phyloP scores from a whole-genome alignment of 2,888 invertebrate species.

The Galeruca laticollis region DNA sequence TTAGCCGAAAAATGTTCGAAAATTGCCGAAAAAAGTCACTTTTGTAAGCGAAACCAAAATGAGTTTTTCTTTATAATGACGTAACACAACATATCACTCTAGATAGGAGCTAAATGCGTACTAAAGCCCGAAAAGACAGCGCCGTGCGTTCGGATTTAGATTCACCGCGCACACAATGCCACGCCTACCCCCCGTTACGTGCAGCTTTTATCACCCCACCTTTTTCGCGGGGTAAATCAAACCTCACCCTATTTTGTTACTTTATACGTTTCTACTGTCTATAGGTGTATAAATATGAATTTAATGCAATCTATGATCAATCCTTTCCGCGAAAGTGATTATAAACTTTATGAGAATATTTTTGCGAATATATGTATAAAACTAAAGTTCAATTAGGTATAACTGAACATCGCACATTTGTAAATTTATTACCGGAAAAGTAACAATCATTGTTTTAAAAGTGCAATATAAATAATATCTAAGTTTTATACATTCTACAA shows the following conservation, averaged over 20 bases:
- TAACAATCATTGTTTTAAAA: too few species aligned
- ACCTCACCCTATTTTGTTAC: constrained; percentile 27
- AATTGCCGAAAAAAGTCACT: constrained; percentile 66
- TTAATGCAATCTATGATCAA: constrained; percentile 19
- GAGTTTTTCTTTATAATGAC: constrained; percentile 67
- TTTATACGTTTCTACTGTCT: constrained; percentile 20
- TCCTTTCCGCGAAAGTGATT: constrained; percentile 8
- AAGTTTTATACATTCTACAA: too few species aligned
- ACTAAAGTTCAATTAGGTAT: background rate
- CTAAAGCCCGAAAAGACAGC: constrained; percentile 64
- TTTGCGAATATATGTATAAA: background rate
- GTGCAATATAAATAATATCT: too few species aligned
- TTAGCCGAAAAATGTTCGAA: constrained; percentile 42
- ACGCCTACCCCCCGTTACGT: constrained; percentile 64
- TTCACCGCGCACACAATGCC: constrained; percentile 63
- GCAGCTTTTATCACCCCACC: constrained; percentile 31
- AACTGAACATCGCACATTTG: background rate
- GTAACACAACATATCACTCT: constrained; percentile 68
- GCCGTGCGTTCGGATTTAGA: constrained; percentile 65
- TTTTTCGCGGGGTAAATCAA: constrained; percentile 18
- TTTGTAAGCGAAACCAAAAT: constrained; percentile 67
- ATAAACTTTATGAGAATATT: background rate
- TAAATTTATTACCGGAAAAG: too few species aligned
- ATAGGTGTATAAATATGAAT: constrained; percentile 16
- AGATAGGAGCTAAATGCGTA: constrained; percentile 68